Base-by-base conservation (phyloP, 2,113 vertebrate species). In the Pelvicachromis taeniatus region DNA sequence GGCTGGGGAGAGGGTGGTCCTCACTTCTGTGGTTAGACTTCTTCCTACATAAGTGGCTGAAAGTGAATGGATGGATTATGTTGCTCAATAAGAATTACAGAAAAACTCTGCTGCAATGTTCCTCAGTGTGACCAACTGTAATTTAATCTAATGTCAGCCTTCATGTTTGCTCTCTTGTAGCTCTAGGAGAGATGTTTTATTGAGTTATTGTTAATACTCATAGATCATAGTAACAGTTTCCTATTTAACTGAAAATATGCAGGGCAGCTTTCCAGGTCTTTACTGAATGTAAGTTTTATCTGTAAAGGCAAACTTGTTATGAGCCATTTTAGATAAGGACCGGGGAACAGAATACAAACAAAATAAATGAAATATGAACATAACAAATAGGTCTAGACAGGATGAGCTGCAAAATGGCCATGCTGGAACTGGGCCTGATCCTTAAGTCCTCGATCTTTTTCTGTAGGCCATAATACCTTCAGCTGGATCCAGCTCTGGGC, bases 361-460 rank as follows among this genome's bases (percentile, higher is more conserved):
- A 63, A 63, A 35, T n/a, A 63, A 63, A 35, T 12, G 17, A 63
- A 63, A n/a, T 63, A 38, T 38, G 17, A 63, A 63, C 1, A 63
- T 63, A 35, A n/a, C 35, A 35, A 38, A n/a, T 63, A 1, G 0
- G 31, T 12, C 31, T 0, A 35, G 6, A 63, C 31, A 35, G 31
- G 59, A 63, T 35, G 10, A 63, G 59, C 31, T 0, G 31, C 5
- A 11, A 61, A 61, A 61, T 35, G 31, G 58, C 58, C 29, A 1
- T 4, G 58, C 29, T 19, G 58, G 33, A 33, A 33, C 31, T 33
- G 31, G 31, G 31, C 29, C 58, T 4, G 31, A 63, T 0, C 31
- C 31, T n/a, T n/a, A 17, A 63, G 59, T 63, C 59, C 59, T 63
- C 38, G 0, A 11, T 33, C 31, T 3, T 38, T 63, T 35, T n/a